Conservation (phyloP, 2,113 vertebrate species). For the Lophochroa leadbeateri region DNA sequence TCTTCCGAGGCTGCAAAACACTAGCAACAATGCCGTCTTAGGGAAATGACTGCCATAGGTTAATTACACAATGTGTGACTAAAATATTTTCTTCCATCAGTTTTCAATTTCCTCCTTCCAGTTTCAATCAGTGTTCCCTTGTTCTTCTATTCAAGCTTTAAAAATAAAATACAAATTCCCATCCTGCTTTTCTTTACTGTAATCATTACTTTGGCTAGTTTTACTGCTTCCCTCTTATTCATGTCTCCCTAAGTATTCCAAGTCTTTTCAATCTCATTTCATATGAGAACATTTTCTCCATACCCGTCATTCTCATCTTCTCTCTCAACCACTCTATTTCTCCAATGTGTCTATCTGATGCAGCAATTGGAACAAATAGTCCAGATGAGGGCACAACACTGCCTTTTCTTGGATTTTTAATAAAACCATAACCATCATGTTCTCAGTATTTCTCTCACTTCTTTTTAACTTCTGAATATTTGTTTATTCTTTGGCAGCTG, state of each 20-base stretch:
- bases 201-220: neutral
- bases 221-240: neutral
- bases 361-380: neutral
- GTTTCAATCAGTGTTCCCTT: constrained; percentile 34
- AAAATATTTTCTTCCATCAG: neutral
- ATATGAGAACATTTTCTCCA: neutral
- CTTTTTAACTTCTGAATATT: neutral
- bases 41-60: neutral
- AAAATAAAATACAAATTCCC: constrained; percentile 5
- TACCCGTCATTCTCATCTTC: neutral
- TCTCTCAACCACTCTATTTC: neutral
- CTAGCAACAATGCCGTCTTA: neutral
- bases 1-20: neutral
- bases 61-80: neutral
- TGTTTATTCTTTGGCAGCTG: neutral
- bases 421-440: neutral
- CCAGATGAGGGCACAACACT: neutral
- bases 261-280: neutral
- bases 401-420: neutral
- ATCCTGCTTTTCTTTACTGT: neutral
- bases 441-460: neutral
- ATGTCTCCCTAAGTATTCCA: neutral
- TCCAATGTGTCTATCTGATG: neutral
- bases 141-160: constrained; percentile 16
- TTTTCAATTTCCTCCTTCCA: constrained; percentile 7